A percentile compares a stretch with the other conserved stretches of the same genome.
Conservation (phyloP, 2,113 vertebrate genomes). For the Gavia stellata region DNA sequence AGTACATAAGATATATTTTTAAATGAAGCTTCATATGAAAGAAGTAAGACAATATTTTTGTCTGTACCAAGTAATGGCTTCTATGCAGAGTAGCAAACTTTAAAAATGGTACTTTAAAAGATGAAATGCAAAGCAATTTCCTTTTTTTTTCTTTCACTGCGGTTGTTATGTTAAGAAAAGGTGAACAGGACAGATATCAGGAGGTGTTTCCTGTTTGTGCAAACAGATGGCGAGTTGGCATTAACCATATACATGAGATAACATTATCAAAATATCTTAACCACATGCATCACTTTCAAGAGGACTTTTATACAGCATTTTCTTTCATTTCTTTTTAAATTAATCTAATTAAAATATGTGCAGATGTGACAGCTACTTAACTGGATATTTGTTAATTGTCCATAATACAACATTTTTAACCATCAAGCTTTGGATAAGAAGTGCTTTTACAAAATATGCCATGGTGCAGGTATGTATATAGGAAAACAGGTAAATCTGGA, state of each 20-base stretch:
- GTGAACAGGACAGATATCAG: constrained; percentile 52
- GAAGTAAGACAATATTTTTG: not conserved
- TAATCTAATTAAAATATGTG: not conserved
- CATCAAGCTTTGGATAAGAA: not conserved
- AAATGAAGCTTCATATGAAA: not conserved
- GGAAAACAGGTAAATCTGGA: not conserved
- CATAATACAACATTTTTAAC: not conserved
- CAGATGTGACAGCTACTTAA: not conserved
- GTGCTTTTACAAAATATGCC: not conserved
- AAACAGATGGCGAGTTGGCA: constrained; percentile 29
- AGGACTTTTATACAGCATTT: not conserved
- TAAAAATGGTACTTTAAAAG: not conserved
- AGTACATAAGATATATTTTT: not conserved
- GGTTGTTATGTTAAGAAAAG: constrained; percentile 66
- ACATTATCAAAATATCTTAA: constrained; percentile 54
- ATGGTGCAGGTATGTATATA: not conserved
- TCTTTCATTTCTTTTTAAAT: not conserved
- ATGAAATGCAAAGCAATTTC: constrained; percentile 61
- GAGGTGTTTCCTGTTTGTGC: constrained; percentile 74
- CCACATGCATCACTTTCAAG: not conserved
- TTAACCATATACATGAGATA: constrained; percentile 15
- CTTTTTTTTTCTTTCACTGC: constrained; percentile 35
- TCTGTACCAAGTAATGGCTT: not conserved
- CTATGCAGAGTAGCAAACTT: not conserved
- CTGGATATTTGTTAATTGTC: not conserved